Base-by-base conservation (phyloP, 2,888 invertebrate genomes). In the Kuschelorhynchus macadamiae region DNA sequence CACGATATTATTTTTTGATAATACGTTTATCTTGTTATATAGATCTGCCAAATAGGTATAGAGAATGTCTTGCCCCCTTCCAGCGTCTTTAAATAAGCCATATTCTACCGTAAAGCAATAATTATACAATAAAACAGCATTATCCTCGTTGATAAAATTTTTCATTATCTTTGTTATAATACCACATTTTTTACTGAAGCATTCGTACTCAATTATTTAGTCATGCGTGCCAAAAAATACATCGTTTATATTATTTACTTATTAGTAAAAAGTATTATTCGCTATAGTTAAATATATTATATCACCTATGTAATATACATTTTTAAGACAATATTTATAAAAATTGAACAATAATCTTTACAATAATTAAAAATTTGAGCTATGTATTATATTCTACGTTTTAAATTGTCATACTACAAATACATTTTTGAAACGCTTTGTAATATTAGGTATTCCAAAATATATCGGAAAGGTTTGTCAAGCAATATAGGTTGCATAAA, bases 291-390 rank as follows among this genome's bases (percentile, higher is more conserved):
- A 49, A 14, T 36, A 36, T 36, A 32, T 46, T 41, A 18, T 59
- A 42, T 14, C 11, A 41, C 39, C 32, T 16, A 50, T 73, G 17
- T 49, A 25, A 17, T 32, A 59, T 59, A 59, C 46, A 47, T 59
- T 50, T n/a, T 61, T 53, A 62, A 76, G 76, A 76, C 76, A 76
- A 76, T 76, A 76, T 76, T 72, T 73, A 52, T 47, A 63, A 74
- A 74, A 73, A 74, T 76, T 74, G 74, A 74, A 76, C 76, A 76
- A 76, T 76, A 76, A 76, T 73, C 65, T 52, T 74, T 73, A 76
- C 74, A 76, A 76, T 76, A 76, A 76, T 42, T 30, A 32, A 62
- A 70, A 36, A 52, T 60, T 60, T 39, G 32, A 60, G 12, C 25
- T 60, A 57, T 57, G 60, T 60, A 49, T 49, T 39, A 39, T 52